Evolutionary conservation across 2,888 invertebrate genomes (phyloP).

Genomic region (Drosophila rubida): DNA sequence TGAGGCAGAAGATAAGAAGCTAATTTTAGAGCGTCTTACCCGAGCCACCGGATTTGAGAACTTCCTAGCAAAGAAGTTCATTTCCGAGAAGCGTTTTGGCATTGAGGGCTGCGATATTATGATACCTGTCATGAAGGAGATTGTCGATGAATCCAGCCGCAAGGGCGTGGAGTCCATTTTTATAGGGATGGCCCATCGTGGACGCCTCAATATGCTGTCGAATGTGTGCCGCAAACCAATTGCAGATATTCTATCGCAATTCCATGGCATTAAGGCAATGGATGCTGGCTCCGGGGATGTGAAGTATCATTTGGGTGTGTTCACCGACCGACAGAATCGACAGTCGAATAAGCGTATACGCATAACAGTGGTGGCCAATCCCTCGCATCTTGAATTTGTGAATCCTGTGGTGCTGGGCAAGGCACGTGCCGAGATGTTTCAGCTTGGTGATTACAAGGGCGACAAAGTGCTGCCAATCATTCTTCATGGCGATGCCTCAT

Average conservation of each 20-base stretch:
- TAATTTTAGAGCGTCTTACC: constrained; percentile 96
- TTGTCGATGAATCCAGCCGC: constrained; percentile 96
- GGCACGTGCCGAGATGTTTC: constrained; percentile 93
- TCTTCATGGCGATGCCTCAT: constrained; percentile 89
- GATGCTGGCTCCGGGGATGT: constrained; percentile 95
- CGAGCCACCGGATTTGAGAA: constrained; percentile 98
- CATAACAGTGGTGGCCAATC: constrained; percentile 95
- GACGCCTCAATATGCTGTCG: constrained; percentile 92
- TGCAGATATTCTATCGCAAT: constrained; percentile 94
- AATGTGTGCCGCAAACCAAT: constrained; percentile 96
- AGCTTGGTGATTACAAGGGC: constrained; percentile 89
- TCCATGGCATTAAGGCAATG: constrained; percentile 91
- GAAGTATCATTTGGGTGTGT: constrained; percentile 95
- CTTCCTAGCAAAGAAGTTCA: constrained; percentile 98
- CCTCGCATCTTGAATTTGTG: constrained; percentile 95
- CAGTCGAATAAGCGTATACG: constrained; percentile 91
- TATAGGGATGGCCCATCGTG: constrained; percentile 95
- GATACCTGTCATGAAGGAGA: constrained; percentile 98
- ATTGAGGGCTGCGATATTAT: constrained; percentile 99
- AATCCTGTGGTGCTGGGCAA: constrained; percentile 94
- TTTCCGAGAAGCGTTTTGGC: constrained; percentile 99
- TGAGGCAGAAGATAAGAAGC: constrained; percentile 93
- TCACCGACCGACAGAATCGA: constrained; percentile 91
- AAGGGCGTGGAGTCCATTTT: constrained; percentile 97
- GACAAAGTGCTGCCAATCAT: constrained; percentile 87